Evolutionary conservation across 2,797 vertebrate genomes (phyloP).

Genomic region (Schizopygopsis malacanthus): DNA sequence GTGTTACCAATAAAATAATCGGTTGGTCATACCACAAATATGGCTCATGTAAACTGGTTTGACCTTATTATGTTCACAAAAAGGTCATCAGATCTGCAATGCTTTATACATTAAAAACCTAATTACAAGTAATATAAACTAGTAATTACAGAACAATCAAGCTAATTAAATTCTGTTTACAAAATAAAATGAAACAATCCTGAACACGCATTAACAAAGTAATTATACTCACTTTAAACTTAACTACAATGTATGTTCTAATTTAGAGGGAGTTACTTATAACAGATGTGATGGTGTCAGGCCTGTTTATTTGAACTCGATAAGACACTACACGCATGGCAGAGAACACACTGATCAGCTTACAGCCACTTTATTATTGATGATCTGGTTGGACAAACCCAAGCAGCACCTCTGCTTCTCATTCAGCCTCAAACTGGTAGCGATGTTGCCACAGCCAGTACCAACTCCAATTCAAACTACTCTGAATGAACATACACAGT

Average conservation of each 20-base stretch:
- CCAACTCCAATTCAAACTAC: neutral
- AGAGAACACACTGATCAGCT: constrained; percentile 78
- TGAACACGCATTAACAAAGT: neutral
- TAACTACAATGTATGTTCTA: neutral
- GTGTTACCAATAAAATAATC: neutral
- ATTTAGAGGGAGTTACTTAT: neutral
- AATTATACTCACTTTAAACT: neutral
- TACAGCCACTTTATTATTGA: constrained; percentile 91
- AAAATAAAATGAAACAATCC: neutral
- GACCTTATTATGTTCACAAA: too few species aligned
- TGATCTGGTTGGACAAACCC: constrained; percentile 62
- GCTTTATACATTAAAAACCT: neutral
- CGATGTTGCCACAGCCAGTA: neutral
- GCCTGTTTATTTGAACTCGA: constrained; percentile 11
- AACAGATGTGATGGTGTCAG: constrained; percentile 15
- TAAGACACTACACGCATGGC: constrained; percentile 53
- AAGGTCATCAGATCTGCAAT: neutral
- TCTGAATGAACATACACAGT: neutral
- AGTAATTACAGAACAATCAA: neutral
- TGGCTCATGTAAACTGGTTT: neutral
- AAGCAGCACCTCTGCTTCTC: constrained; percentile 47
- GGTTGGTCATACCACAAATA: neutral
- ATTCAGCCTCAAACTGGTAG: constrained; percentile 14
- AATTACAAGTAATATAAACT: constrained; percentile 12
- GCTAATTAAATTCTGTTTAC: neutral